Base-by-base conservation (phyloP, 1,140 invertebrate genomes). In the Nasonia vitripennis region DNA sequence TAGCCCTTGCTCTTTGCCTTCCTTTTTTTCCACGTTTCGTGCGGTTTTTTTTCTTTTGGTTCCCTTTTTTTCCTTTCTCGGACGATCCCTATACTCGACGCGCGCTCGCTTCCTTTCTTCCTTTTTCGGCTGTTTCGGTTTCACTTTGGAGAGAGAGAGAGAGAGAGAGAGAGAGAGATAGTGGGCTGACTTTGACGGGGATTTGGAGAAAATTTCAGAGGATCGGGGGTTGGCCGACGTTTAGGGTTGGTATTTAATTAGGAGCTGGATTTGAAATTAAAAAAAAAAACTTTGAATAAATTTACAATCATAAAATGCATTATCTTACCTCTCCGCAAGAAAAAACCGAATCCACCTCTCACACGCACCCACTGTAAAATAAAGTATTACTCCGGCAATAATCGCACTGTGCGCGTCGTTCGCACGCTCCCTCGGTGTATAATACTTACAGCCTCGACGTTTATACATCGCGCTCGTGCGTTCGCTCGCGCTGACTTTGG, bases 401-500 rank as follows among this genome's bases (percentile, higher is more conserved):
- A 27, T 27, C 27, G 27, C 27, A 27, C 27, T 2, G 27, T 27
- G 27, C 27, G 27, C 51, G 45, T 12, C 14, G 51, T 77, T 83
- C 73, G 81, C 81, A 83, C 81, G 62, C 51, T 41, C 73, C 20
- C 51, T 9, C 41, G 41, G 9, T 45, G 41, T 45, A 45, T 37
- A 37, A 37, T 37, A 37, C 34, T 27, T 27, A 27, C 27, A 27
- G 14, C 14, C 48, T 67, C 68, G 20, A 4, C 68, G 20, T 70
- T 1, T 70, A 31, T 70, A 34, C 70, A 27, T 71, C 70, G 27
- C 23, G 62, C 51, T 77, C 71, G 14, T 0, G 48, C 48, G 5
- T 55, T 41, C 70, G 51, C 67, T 48, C 55, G 55, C 7, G 70
- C 78, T 81, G 84, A 74, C 78, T 85, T 81, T 74, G 84, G 78